Evolutionary conservation across 2,113 vertebrate species (phyloP).

Genomic region (Esox niger): DNA sequence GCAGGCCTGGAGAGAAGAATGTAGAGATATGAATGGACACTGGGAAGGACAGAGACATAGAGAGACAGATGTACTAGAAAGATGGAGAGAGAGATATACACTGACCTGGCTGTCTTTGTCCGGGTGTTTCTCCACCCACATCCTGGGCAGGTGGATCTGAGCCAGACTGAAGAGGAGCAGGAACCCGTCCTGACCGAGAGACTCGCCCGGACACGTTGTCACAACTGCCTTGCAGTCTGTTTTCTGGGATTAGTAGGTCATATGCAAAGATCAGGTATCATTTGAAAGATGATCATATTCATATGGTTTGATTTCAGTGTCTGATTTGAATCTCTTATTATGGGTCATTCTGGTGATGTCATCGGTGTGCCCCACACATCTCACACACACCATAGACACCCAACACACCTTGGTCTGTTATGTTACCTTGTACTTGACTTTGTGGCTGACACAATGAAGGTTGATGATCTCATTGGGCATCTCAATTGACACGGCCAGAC

Average conservation of each 20-base stretch:
- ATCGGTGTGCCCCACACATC: too few relatives aligned
- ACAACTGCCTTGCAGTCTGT: slow-evolving; percentile 82
- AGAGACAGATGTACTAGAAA: not conserved
- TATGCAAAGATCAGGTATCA: too few relatives aligned
- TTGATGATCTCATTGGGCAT: slow-evolving; percentile 76
- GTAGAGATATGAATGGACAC: not conserved
- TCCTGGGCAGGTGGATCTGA: slow-evolving; percentile 77
- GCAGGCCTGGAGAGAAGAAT: slow-evolving; percentile 72
- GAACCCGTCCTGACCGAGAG: slow-evolving; percentile 73
- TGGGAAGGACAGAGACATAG: not conserved
- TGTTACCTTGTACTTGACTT: slow-evolving; percentile 78
- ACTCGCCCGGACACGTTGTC: slow-evolving; percentile 70
- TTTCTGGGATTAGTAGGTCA: slow-evolving; percentile 52
- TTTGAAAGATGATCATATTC: too few relatives aligned
- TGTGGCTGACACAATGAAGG: slow-evolving; percentile 71
- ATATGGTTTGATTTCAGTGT: too few relatives aligned
- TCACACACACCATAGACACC: not conserved
- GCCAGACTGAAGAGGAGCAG: slow-evolving; percentile 71
- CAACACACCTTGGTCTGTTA: not conserved
- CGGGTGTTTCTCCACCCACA: slow-evolving; percentile 87
- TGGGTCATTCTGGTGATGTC: too few relatives aligned
- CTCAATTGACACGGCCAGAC: slow-evolving; percentile 74
- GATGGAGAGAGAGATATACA: not conserved
- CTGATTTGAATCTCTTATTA: too few relatives aligned
- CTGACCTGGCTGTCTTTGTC: slow-evolving; percentile 81